A percentile compares a stretch with the other conserved stretches of the same genome.
Conservation (phyloP, 2,113 vertebrate species). For the Xenopus tropicalis region DNA sequence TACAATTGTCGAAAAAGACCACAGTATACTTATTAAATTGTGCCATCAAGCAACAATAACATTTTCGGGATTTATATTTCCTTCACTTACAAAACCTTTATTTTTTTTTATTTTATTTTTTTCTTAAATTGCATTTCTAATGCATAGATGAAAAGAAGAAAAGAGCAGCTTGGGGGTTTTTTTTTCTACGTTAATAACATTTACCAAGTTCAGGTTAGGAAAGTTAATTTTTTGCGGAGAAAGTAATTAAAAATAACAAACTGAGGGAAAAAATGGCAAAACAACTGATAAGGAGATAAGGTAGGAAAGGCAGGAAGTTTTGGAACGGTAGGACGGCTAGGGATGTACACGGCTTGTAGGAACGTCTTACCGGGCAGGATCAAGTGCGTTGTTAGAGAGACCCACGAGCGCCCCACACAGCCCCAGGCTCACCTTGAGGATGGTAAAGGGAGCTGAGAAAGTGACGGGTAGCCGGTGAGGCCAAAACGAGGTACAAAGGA, state of each 20-base stretch:
- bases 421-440: too few species aligned
- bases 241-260: slow-evolving; percentile 34
- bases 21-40: slow-evolving; percentile 77
- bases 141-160: slow-evolving; percentile 31
- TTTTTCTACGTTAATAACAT: slow-evolving; percentile 22
- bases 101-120: slow-evolving; percentile 17
- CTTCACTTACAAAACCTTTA: slow-evolving; percentile 61
- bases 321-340: too few species aligned
- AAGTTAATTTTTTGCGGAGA: slow-evolving; percentile 5
- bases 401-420: too few species aligned
- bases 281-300: neutral
- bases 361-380: too few species aligned
- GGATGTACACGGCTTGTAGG: too few species aligned
- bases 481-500: too few species aligned
- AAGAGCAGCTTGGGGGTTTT: slow-evolving; percentile 21
- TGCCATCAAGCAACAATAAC: slow-evolving; percentile 74
- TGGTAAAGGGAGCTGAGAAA: too few species aligned
- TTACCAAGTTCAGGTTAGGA: slow-evolving; percentile 30
- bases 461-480: too few species aligned
- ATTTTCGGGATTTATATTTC: slow-evolving; percentile 67
- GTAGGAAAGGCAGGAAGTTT: too few species aligned
- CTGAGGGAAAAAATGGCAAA: neutral
- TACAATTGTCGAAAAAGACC: slow-evolving; percentile 79
- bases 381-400: too few species aligned
- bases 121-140: slow-evolving; percentile 18